These are phyloP conservation scores for Pipistrellus pipistrellus DNA, from an alignment of 2,797 vertebrate genomes.

Conservation along the genomic window DNA sequence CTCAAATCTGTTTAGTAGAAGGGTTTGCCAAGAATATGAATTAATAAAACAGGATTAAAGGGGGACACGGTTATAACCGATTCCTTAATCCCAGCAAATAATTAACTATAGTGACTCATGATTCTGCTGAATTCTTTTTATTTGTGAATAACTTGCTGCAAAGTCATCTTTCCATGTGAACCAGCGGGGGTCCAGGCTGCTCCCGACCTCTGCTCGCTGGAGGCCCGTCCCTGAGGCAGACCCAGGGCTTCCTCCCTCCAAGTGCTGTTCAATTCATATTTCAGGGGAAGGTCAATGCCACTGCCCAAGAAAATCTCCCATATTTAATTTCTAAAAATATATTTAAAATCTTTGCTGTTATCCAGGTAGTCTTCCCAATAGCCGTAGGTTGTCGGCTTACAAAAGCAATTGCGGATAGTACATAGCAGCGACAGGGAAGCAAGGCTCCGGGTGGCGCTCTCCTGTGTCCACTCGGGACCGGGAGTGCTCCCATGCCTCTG, in stretches of 20 bases:
- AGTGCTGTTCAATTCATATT: background rate
- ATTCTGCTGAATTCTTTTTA: constrained; percentile 83
- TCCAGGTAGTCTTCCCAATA: background rate
- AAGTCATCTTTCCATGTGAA: constrained; percentile 61
- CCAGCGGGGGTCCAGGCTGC: background rate
- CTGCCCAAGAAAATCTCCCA: background rate
- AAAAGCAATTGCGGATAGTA: background rate
- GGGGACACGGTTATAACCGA: constrained; percentile 86
- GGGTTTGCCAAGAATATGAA: constrained; percentile 88
- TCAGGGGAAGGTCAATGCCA: background rate
- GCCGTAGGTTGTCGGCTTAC: background rate
- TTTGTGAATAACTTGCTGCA: constrained; percentile 87
- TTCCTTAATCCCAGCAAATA: constrained; percentile 90
- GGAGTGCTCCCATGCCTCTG: rapidly evolving
- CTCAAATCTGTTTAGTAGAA: constrained; percentile 86
- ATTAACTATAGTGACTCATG: constrained; percentile 89
- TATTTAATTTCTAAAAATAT: background rate
- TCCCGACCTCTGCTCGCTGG: background rate
- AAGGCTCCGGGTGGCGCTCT: background rate
- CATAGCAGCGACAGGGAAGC: background rate
- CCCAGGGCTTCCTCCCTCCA: background rate
- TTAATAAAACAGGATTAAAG: constrained; percentile 91
- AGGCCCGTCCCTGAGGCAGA: background rate
- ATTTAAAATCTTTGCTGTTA: background rate
- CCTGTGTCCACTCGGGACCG: background rate